Evolutionary conservation across 2,888 invertebrate species (phyloP).

Genomic region (Acanthococcus lagerstroemiae): DNA sequence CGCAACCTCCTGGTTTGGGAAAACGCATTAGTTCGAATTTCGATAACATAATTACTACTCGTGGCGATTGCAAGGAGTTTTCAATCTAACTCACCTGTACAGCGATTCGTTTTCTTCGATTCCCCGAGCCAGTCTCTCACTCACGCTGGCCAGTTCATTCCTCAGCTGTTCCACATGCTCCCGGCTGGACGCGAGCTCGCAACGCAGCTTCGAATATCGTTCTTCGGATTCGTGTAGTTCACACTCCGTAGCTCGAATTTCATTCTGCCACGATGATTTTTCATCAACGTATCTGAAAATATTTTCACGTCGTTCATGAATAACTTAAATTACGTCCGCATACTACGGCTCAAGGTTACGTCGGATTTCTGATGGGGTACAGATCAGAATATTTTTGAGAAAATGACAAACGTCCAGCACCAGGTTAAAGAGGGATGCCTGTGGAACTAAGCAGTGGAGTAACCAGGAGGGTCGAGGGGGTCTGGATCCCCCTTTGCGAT

Average conservation of each 20-base stretch:
- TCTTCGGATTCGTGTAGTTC: slow-evolving; percentile 59
- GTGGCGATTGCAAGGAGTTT: too few species aligned
- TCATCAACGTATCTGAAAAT: slow-evolving; percentile 43
- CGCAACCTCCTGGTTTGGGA: slow-evolving; percentile 55
- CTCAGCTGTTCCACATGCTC: slow-evolving; percentile 45
- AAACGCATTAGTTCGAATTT: slow-evolving; percentile 46
- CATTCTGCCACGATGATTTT: slow-evolving; percentile 56
- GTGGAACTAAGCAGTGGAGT: too few species aligned
- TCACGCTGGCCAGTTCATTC: slow-evolving; percentile 33
- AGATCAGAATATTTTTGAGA: too few species aligned
- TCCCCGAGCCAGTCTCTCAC: slow-evolving; percentile 41
- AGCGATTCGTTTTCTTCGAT: slow-evolving; percentile 68
- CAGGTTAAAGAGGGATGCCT: too few species aligned
- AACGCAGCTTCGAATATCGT: slow-evolving; percentile 53
- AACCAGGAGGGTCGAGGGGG: too few species aligned
- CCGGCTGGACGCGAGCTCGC: slow-evolving; percentile 57
- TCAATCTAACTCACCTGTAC: slow-evolving; percentile 46
- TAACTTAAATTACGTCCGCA: too few species aligned
- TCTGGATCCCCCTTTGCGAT: too few species aligned
- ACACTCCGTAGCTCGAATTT: slow-evolving; percentile 53
- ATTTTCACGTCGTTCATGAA: too few species aligned
- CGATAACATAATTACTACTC: neutral
- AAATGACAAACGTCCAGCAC: too few species aligned
- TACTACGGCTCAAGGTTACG: too few species aligned
- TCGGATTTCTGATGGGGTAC: too few species aligned